phyloP scores from a whole-genome alignment of 1,140 invertebrate species.

The Magallana angulata region DNA sequence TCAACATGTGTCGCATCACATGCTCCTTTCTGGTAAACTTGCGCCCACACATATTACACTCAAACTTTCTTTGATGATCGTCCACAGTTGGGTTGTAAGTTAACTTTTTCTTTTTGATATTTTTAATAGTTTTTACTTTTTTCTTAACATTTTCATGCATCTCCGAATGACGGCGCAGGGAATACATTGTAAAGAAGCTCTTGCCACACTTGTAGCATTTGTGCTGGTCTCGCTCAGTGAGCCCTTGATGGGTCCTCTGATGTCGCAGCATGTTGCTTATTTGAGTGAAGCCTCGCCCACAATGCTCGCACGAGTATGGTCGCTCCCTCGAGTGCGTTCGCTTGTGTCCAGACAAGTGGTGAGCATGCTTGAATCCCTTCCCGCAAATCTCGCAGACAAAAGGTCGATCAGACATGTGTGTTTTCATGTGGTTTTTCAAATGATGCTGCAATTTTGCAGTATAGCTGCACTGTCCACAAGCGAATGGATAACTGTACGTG shows the following conservation, averaged over 20 bases:
- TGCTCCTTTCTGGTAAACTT: not conserved
- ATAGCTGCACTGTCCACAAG: conserved; percentile 14
- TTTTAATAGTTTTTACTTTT: not conserved
- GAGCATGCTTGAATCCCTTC: conserved; percentile 47
- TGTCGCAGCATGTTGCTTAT: conserved; percentile 84
- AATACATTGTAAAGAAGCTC: not conserved
- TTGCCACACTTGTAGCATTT: not conserved
- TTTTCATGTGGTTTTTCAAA: conserved; percentile 40
- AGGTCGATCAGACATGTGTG: no score
- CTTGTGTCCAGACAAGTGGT: conserved; percentile 83
- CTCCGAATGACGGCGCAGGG: not conserved
- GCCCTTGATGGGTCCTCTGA: conserved; percentile 80
- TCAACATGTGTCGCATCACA: conserved; percentile 33
- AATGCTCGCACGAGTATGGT: conserved; percentile 85
- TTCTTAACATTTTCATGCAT: conserved; percentile 6
- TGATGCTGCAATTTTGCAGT: conserved; percentile 31
- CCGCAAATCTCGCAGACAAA: conserved; percentile 46
- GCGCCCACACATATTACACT: conserved; percentile 34
- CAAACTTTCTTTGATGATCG: not conserved
- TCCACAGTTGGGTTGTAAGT: not conserved
- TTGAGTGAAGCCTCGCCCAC: conserved; percentile 83
- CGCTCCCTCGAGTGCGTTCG: conserved; percentile 96
- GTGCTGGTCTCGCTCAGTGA: not conserved
- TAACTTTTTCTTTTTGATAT: not conserved
- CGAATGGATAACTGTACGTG: not conserved